Evolutionary conservation across 2,113 vertebrate species (phyloP).

Genomic region (Leptodactylus fuscus): DNA sequence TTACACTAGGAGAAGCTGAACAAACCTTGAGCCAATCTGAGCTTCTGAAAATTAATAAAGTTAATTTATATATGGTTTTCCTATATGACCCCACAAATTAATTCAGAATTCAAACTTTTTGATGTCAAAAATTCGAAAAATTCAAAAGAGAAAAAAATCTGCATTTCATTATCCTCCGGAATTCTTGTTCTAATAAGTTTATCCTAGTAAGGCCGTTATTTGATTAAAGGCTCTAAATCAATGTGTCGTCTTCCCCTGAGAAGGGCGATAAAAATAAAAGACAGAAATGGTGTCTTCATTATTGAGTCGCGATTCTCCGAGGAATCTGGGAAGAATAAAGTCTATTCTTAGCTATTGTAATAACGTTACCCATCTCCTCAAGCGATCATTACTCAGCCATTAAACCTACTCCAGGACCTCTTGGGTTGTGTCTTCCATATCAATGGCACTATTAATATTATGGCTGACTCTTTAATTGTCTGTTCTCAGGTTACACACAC

Average conservation of each 20-base stretch:
- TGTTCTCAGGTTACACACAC: not conserved
- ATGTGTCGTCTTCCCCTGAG: not conserved
- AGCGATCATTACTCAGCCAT: slow-evolving; percentile 4
- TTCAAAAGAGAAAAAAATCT: not conserved
- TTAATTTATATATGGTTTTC: no score
- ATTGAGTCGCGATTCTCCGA: slow-evolving; percentile 1
- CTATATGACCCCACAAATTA: not conserved
- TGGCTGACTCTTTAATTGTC: slow-evolving; percentile 3
- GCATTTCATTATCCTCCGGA: not conserved
- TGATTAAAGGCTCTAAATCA: slow-evolving; percentile 44
- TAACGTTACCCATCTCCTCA: not conserved
- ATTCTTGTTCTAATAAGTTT: not conserved
- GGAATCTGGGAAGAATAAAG: not conserved
- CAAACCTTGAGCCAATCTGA: no score
- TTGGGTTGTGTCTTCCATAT: not conserved
- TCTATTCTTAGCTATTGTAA: slow-evolving; percentile 31
- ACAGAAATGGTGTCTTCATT: slow-evolving; percentile 17
- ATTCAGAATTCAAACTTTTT: not conserved
- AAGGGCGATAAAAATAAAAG: slow-evolving; percentile 37
- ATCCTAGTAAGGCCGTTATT: slow-evolving; percentile 33
- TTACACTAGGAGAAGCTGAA: not conserved
- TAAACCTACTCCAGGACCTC: not conserved
- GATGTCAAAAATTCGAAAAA: not conserved
- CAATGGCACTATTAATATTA: slow-evolving; percentile 11
- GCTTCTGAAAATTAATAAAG: no score